Base-by-base conservation (phyloP, 2,888 invertebrate species). In the Idaea straminata region DNA sequence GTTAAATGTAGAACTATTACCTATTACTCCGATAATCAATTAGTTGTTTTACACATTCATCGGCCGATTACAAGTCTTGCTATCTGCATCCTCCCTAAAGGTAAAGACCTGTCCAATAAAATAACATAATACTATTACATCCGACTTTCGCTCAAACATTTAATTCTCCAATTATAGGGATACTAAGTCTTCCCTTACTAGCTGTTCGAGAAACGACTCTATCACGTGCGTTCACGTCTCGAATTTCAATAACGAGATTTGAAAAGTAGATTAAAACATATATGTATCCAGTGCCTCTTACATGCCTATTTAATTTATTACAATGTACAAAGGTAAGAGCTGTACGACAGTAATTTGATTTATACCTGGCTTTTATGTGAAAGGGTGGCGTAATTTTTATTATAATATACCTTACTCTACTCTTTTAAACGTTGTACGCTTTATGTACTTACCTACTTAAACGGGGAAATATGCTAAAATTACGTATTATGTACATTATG, bases 281-380 rank as follows among this genome's bases (percentile, higher is more conserved):
- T 60, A 58, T 62, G 34, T 60, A 68, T 63, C 60, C 47, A 59
- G 60, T 64, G 36, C 66, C 72, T 71, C 74, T 74, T 74, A 77
- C 74, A 75, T 72, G 69, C 66, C 71, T 75, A 76, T 79, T 78
- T 82, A 82, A 81, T 81, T 80, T 77, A 78, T 77, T 78, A 74
- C 67, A 65, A 63, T 67, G 69, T 66, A 69, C 68, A 68, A 65
- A 76, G 75, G 76, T 76, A 77, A 75, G 77, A 77, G 74, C 76
- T 74, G 69, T 69, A 73, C 71, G 77, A 74, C 74, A 73, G 73
- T 81, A 83, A 83, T 82, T 80, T 77, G 77, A 83, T 83, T 82
- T 78, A 74, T 72, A 69, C 64, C 66, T 63, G 72, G 70, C 72
- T 70, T 71, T 73, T 71, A 72, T 73, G 70, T 69, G 71, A 62